Base-by-base conservation (phyloP, 2,797 vertebrate genomes). In the Falco concolor region DNA sequence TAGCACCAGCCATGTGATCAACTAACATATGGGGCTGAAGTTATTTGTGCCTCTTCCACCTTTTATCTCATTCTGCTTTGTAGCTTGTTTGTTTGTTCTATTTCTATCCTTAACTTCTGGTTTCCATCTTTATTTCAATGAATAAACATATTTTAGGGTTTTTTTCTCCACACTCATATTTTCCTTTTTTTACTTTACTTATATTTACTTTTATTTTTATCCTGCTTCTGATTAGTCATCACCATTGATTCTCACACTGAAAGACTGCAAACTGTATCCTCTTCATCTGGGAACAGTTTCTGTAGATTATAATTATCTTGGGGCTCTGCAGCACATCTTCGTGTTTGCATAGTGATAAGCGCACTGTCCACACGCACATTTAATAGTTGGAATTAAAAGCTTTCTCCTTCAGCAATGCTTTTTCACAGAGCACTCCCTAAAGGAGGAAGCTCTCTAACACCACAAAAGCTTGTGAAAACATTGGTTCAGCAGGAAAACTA, bases 171-270 rank as follows among this genome's bases (percentile, higher is more conserved):
- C 65, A 78, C n/a, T 91, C 84, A 73, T 45, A 92, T 91, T 87
- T 94, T 64, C 73, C 56, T 63, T 96, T 96, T 88, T 92, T 83
- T 57, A 65, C 54, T 95, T 96, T 95, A 96, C 93, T 97, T 96
- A 83, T 92, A 96, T 96, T 96, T 96, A 95, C 96, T 96, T 96
- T 97, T 96, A 96, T 96, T 97, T 96, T 96, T 95, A 96, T 97
- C 93, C 93, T 87, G 56, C 94, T 95, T 92, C 93, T 97, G 95
- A 95, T 96, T 95, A 97, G 95, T 96, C 95, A 96, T 96, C 96
- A 93, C 60, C 94, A 96, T 94, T 95, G 95, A 96, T 97, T 97
- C 92, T 92, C 59, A 89, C 84, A 95, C 84, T 95, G 90, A 94
- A 96, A 96, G 84, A 80, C 79, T 95, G 86, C 95, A 95, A 90